Evolutionary conservation across 1,140 invertebrate species (phyloP).

Genomic region (Eriocheir sinensis): DNA sequence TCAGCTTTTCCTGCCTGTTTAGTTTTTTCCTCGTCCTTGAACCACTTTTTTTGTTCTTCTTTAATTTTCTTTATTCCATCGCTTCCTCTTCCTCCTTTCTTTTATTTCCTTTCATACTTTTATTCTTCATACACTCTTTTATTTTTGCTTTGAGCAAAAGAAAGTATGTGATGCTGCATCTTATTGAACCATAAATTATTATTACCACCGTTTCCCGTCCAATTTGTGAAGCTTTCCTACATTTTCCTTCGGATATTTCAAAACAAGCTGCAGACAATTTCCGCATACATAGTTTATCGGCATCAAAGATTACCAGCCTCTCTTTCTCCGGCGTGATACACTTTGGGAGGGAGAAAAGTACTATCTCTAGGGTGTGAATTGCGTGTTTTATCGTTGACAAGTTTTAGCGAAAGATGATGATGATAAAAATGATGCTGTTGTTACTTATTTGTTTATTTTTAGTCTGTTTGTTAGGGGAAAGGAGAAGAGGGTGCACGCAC

Average conservation of each 20-base stretch:
- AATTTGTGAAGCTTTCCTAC: background rate
- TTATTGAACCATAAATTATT: constrained; percentile 7
- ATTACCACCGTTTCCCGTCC: background rate
- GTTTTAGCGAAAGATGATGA: no score
- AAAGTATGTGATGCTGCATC: background rate
- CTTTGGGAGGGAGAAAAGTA: no score
- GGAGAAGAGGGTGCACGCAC: no score
- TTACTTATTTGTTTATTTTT: no score
- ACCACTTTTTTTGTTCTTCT: background rate
- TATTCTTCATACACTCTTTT: background rate
- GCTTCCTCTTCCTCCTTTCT: background rate
- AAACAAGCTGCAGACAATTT: background rate
- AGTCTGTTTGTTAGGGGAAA: no score
- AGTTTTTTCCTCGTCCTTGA: background rate
- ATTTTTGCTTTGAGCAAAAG: background rate
- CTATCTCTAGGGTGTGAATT: no score
- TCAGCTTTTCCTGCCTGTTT: background rate
- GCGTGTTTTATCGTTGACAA: no score
- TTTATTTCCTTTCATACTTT: background rate
- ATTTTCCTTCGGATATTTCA: background rate
- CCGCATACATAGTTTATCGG: background rate
- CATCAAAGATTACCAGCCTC: background rate
- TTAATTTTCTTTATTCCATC: background rate
- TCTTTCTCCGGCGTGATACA: no score
- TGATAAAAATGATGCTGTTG: no score